phyloP scores from a whole-genome alignment of 2,888 invertebrate species.

The Amblyjoppa fuscipennis region DNA sequence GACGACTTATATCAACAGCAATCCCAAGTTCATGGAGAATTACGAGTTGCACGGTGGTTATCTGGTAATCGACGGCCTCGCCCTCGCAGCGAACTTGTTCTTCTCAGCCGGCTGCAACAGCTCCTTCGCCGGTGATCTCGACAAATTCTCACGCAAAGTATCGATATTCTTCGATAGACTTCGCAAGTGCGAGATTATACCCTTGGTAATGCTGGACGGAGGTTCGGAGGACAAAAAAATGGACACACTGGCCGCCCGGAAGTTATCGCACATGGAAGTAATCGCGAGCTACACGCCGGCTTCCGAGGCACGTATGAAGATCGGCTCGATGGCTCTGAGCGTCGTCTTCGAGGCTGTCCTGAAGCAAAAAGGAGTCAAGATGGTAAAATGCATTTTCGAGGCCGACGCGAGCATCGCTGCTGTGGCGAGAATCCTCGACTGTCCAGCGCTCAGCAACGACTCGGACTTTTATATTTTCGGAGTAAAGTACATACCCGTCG shows the following conservation, averaged over 20 bases:
- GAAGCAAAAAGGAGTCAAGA: constrained; percentile 88
- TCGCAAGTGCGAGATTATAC: constrained; percentile 89
- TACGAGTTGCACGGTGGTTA: constrained; percentile 89
- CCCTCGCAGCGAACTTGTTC: constrained; percentile 89
- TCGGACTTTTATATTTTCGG: constrained; percentile 97
- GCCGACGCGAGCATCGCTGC: constrained; percentile 96
- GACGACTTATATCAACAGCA: constrained; percentile 90
- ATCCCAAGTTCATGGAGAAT: constrained; percentile 88
- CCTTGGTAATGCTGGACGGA: constrained; percentile 93
- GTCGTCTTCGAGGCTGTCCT: constrained; percentile 92
- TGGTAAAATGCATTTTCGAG: constrained; percentile 93
- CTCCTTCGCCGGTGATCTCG: constrained; percentile 95
- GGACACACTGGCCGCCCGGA: constrained; percentile 88
- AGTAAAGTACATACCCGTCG: constrained; percentile 92
- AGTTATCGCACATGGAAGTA: constrained; percentile 87
- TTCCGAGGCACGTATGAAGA: constrained; percentile 86
- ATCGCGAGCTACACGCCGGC: constrained; percentile 86
- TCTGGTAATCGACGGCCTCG: constrained; percentile 93
- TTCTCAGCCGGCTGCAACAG: constrained; percentile 89
- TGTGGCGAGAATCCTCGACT: constrained; percentile 91
- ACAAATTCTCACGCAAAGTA: too few species aligned
- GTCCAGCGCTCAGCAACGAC: constrained; percentile 96
- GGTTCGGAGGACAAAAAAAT: constrained; percentile 91
- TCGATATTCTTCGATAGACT: too few species aligned
- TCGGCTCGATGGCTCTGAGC: constrained; percentile 91